A percentile compares a stretch with the other conserved stretches of the same genome.
Evolutionary conservation across 2,888 invertebrate species (phyloP).

Genomic region (Eretmocerus hayati): DNA sequence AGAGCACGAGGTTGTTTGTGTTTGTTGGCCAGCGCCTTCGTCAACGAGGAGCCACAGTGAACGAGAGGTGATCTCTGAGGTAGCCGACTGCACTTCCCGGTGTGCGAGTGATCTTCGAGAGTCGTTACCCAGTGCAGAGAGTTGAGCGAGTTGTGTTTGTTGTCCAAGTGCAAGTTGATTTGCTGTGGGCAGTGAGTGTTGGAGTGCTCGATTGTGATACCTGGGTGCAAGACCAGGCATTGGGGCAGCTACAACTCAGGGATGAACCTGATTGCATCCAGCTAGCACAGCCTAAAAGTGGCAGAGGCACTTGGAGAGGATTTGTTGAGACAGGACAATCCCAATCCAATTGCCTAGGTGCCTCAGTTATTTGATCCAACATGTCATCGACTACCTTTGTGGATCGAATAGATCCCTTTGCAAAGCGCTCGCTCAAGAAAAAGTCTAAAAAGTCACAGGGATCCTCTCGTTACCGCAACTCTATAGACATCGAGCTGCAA

Average conservation of each 20-base stretch:
- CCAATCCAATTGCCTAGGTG: constrained; percentile 25
- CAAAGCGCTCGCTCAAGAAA: constrained; percentile 95
- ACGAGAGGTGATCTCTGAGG: no score
- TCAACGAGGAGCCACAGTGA: no score
- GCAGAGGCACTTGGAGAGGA: constrained; percentile 15
- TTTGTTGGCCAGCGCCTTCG: no score
- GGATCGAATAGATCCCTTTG: constrained; percentile 99
- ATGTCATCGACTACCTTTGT: constrained; percentile 80
- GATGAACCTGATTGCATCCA: constrained; percentile 23
- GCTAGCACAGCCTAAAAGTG: constrained; percentile 20
- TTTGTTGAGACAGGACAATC: constrained; percentile 16
- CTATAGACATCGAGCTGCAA: constrained; percentile 95
- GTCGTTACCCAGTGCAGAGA: no score
- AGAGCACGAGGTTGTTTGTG: no score
- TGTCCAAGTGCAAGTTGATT: background rate
- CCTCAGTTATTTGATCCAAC: constrained; percentile 35
- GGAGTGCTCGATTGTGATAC: background rate
- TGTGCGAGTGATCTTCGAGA: no score
- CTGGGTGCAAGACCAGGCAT: no score
- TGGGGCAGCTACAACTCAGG: constrained; percentile 15
- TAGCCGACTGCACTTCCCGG: no score
- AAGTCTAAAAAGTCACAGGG: constrained; percentile 99
- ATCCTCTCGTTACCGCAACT: constrained; percentile 96
- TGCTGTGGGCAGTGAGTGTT: background rate
- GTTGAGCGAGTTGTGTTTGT: no score